These are phyloP conservation scores for Lithodes maja DNA, from an alignment of 2,888 invertebrate genomes.

Conservation along the genomic window DNA sequence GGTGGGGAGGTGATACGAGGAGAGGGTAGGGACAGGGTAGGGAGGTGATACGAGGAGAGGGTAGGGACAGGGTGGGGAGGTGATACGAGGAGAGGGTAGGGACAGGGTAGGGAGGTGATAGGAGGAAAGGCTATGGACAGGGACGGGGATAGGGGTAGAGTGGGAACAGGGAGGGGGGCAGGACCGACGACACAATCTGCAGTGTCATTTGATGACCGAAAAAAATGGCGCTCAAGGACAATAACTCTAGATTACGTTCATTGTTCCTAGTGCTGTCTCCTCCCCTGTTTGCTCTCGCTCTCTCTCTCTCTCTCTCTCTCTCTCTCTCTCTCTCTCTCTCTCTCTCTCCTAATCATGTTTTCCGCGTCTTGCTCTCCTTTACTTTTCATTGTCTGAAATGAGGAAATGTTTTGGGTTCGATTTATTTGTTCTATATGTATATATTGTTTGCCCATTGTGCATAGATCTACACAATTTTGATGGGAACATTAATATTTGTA, in stretches of 20 bases:
- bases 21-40: not conserved
- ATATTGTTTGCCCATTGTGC: too few relatives aligned
- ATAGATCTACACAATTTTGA: too few relatives aligned
- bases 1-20: not conserved
- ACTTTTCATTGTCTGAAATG: not conserved
- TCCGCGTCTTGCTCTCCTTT: not conserved
- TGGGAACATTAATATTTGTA: too few relatives aligned
- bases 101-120: not conserved
- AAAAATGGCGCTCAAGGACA: constrained; percentile 45
- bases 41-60: not conserved
- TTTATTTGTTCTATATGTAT: too few relatives aligned
- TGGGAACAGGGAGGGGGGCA: not conserved
- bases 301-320: too few relatives aligned
- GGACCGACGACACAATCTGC: constrained; percentile 29
- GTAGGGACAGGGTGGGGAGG: not conserved
- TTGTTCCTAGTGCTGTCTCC: constrained; percentile 7
- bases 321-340: not conserved
- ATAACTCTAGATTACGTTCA: constrained; percentile 31
- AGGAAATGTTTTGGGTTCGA: too few relatives aligned
- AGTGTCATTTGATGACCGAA: constrained; percentile 44
- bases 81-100: not conserved
- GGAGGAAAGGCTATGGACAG: not conserved
- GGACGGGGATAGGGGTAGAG: not conserved
- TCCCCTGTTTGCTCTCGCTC: not conserved
- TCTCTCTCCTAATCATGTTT: not conserved